Percentiles rank a stretch among this genome's conserved stretches.
Conservation (phyloP, 1,140 invertebrate genomes). For the Philopotamus ludificatus region DNA sequence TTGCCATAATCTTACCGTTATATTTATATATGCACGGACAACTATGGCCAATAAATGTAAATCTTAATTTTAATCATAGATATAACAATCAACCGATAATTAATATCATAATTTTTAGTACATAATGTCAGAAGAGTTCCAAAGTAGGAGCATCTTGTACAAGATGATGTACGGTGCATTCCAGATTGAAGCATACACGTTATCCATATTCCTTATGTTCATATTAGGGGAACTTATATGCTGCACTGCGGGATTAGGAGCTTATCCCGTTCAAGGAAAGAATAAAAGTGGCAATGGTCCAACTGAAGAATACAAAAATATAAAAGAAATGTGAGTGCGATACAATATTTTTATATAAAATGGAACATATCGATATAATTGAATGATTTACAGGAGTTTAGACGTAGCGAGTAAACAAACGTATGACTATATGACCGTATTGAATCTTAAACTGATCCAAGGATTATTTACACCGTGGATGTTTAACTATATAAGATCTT, state of each 20-base stretch:
- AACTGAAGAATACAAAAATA: conserved; percentile 58
- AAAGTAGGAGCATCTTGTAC: conserved; percentile 67
- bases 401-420: conserved; percentile 56
- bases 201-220: conserved; percentile 88
- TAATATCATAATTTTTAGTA: conserved; percentile 61
- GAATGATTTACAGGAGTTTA: conserved; percentile 46
- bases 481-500: conserved; percentile 81
- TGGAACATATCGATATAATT: neutral
- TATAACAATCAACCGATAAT: too few species aligned
- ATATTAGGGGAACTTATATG: conserved; percentile 89
- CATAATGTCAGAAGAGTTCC: conserved; percentile 66
- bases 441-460: conserved; percentile 77
- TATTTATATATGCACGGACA: too few species aligned
- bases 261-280: conserved; percentile 74
- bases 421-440: conserved; percentile 81
- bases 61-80: too few species aligned
- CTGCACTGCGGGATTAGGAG: conserved; percentile 84
- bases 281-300: conserved; percentile 81
- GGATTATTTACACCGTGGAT: conserved; percentile 77
- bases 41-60: too few species aligned
- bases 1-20: too few species aligned
- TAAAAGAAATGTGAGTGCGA: conserved; percentile 55
- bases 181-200: conserved; percentile 83
- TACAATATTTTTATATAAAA: too few species aligned
- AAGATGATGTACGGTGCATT: conserved; percentile 83